Conservation (phyloP, 2,797 vertebrate species). For the Florisuga fusca region DNA sequence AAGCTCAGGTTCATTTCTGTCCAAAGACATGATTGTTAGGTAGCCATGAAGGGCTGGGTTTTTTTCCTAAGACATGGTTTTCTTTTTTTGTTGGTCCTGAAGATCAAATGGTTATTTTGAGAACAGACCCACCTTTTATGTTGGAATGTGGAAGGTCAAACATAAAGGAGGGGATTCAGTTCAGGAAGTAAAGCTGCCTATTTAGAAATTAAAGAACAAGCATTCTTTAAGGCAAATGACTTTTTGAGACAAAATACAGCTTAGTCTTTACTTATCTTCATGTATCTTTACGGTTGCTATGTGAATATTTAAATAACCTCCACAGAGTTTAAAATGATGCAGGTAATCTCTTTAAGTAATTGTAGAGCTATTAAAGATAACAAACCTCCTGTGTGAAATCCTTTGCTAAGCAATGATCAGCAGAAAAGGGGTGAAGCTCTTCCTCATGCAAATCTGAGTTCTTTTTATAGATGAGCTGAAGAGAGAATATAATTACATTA, state of each 20-base stretch:
- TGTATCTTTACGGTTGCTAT: slow-evolving; percentile 72
- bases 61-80: background rate
- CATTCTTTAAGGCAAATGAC: slow-evolving; percentile 36
- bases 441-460: slow-evolving; percentile 61
- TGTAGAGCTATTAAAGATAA: slow-evolving; percentile 78
- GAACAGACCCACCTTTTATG: background rate
- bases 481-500: slow-evolving; percentile 69
- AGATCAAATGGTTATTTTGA: background rate
- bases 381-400: slow-evolving; percentile 75
- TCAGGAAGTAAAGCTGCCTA: slow-evolving; percentile 21
- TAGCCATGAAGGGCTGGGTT: background rate
- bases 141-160: background rate
- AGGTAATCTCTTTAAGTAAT: slow-evolving; percentile 79
- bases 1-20: background rate
- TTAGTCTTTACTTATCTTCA: slow-evolving; percentile 72
- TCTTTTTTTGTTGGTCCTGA: background rate
- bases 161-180: background rate
- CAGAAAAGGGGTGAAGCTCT: slow-evolving; percentile 59
- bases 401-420: slow-evolving; percentile 75
- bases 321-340: slow-evolving; percentile 69
- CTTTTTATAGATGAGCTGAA: slow-evolving; percentile 64
- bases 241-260: slow-evolving; percentile 53
- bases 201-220: slow-evolving; percentile 52
- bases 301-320: slow-evolving; percentile 79
- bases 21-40: background rate